phyloP scores from a whole-genome alignment of 2,797 vertebrate genomes.

The Lacerta agilis region DNA sequence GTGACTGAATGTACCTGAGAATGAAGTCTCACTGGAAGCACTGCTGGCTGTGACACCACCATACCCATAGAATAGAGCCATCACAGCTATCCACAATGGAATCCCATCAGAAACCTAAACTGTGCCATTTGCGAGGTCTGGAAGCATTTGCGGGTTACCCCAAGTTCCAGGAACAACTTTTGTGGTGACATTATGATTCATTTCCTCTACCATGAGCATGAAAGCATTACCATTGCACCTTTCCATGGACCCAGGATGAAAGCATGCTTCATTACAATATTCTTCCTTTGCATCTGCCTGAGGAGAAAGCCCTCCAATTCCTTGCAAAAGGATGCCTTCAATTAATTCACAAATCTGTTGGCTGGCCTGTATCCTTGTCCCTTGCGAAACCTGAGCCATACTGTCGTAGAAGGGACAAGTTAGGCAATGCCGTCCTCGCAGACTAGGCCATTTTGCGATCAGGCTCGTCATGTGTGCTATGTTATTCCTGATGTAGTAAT shows the following conservation, averaged over 20 bases:
- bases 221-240: background rate
- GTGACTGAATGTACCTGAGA: background rate
- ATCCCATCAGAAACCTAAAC: background rate
- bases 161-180: background rate
- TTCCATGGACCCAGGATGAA: background rate
- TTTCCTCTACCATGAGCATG: too few species aligned
- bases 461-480: background rate
- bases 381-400: background rate
- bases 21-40: background rate
- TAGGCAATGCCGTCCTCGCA: background rate
- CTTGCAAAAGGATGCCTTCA: background rate
- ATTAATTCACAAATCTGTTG: background rate
- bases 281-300: background rate
- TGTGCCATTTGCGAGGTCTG: background rate
- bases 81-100: background rate
- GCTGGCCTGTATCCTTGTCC: background rate
- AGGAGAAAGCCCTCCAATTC: background rate
- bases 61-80: background rate
- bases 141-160: background rate
- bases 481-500: background rate
- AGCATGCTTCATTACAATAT: background rate
- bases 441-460: background rate
- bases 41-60: background rate
- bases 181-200: background rate
- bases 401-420: background rate